Base-by-base conservation (phyloP, 1,140 invertebrate species). In the Heliothis subflexa region DNA sequence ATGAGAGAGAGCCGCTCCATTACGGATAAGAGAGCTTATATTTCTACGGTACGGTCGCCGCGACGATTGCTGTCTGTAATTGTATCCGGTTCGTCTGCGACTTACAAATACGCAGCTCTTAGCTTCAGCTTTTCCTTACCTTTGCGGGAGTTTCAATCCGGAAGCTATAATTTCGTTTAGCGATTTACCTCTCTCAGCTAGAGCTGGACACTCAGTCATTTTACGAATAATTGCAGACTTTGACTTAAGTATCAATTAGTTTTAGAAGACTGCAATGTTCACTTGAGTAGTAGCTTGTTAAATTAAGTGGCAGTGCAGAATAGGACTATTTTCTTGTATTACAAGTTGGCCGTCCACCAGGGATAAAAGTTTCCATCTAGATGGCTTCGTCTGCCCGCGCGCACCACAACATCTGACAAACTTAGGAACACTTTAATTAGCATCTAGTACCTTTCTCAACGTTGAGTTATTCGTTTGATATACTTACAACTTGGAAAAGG, bases 61-160 rank as follows among this genome's bases (percentile, higher is more conserved):
- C 72, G 70, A 82, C 83, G 86, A 89, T 89, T 89, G 88, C 82
- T 81, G 86, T 72, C 89, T 93, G 88, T 94, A 93, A 93, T 93
- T 93, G 89, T 88, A 86, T 93, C 91, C 91, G 92, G 85, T 81
- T 81, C 79, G 81, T 83, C 79, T 83, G 74, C 78, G 49, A 78
- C 78, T 77, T 72, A 77, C 72, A 81, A 78, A 83, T 80, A 81
- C 78, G 59, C 78, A 79, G 59, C 74, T 80, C 52, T 45, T 59
- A 50, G 40, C 59, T 64, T 16, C 28, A 50, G 52, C 73, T 64
- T 75, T 71, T 75, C 47, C 47, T 16, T 75, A 75, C 57, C 73
- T 75, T 75, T 75, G 73, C 47, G 21, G 18, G 25, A 47, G 18
- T 74, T 59, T 47, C 40, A 59, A 75, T 75, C 73, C 59, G 45